Evolutionary conservation across 2,888 invertebrate species (phyloP), one percentile per base, ranked within the genome.

Genomic region (Dilophus febrilis): DNA sequence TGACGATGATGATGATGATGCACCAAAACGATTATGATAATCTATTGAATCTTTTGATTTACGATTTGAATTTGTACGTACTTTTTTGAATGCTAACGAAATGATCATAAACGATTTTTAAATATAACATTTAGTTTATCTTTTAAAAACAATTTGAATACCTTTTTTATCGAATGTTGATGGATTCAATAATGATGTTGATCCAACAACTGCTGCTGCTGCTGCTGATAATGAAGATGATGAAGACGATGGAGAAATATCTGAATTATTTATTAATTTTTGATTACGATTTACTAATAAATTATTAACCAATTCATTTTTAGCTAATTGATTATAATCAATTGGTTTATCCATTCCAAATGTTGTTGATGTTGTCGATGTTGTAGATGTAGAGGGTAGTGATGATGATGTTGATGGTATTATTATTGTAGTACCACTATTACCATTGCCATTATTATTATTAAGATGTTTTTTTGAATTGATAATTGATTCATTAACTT

Each of bases 401-500:
- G n/a, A n/a, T n/a, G n/a, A n/a, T n/a, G n/a, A n/a, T n/a, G n/a
- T n/a, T n/a, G n/a, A n/a, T n/a, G n/a, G n/a, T n/a, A n/a, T n/a
- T n/a, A n/a, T n/a, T n/a, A n/a, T n/a, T n/a, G n/a, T n/a, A n/a
- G n/a, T n/a, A n/a, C n/a, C n/a, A n/a, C n/a, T n/a, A n/a, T n/a
- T n/a, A n/a, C n/a, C n/a, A n/a, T n/a, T n/a, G n/a, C n/a, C n/a
- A n/a, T n/a, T n/a, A n/a, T 17, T 11, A 7, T 10, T 16, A 12
- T 12, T 6, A 30, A 27, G 26, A 32, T 22, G 26, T 7, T n/a
- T 36, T 30, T 13, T 31, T 12, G 37, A 29, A 31, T 42, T 42
- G 17, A 19, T 38, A 35, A 61, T 59, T 49, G 59, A 56, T 46
- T 63, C 60, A 49, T 61, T 57, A 10, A 63, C 56, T 47, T 58